Evolutionary conservation across 53 echinoderm and acorn worm species (phyloP).

Genomic region (Temnopleurus reevesii): DNA sequence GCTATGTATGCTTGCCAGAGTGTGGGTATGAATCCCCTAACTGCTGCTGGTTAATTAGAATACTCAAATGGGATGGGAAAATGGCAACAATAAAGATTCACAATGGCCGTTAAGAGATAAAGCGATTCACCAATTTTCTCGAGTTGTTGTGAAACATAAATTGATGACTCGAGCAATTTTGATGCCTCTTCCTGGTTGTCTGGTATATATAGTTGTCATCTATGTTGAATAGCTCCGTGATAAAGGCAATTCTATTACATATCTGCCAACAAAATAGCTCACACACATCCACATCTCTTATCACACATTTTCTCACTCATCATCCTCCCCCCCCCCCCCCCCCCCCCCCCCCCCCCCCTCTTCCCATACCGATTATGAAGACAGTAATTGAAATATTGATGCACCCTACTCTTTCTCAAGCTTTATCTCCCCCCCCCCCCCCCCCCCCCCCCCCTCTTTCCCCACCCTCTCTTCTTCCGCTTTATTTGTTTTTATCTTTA

Average conservation of each 20-base stretch:
- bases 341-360: neutral
- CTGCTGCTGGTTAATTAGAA: constrained; percentile 7
- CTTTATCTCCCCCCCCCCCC: neutral
- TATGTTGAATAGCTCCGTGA: too few relatives aligned
- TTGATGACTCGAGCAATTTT: neutral
- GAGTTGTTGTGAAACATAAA: neutral
- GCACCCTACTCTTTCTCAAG: neutral
- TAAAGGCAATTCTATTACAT: too few relatives aligned
- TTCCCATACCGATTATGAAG: neutral
- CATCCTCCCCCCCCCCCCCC: neutral
- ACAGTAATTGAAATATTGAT: too few relatives aligned
- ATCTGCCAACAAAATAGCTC: too few relatives aligned
- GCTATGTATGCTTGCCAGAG: neutral
- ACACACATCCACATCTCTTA: neutral
- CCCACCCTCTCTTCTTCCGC: neutral
- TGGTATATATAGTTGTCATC: too few relatives aligned
- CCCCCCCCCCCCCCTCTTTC: neutral
- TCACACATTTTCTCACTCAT: neutral
- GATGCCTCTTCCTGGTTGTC: neutral
- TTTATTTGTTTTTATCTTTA: neutral
- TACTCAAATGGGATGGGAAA: neutral
- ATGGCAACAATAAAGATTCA: neutral
- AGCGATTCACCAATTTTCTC: neutral
- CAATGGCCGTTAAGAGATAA: neutral
- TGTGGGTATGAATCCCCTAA: neutral